Base-by-base conservation (phyloP, 2,113 vertebrate species). In the Lates calcarifer region DNA sequence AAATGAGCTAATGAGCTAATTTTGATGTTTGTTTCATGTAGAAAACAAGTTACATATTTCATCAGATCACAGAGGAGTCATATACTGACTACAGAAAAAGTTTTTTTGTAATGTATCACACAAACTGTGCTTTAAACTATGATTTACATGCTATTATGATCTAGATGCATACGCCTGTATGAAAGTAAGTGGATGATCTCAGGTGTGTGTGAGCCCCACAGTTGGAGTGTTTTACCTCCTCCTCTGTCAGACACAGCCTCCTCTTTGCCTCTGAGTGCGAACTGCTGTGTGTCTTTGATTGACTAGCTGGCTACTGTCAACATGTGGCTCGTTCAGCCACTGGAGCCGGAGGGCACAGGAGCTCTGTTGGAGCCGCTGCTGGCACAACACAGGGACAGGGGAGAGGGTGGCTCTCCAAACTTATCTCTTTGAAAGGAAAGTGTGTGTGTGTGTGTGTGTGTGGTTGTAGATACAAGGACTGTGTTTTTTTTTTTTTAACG, bases 401-500 rank as follows among this genome's bases (percentile, higher is more conserved):
- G 63, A 60, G 78, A 8, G 63, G 75, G 43, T 77, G 79, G 61
- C 79, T 76, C 61, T 76, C 47, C 71, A 51, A 73, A 86, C 41
- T 77, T 87, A 88, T 89, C 78, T 85, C 80, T 88, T 82, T 88
- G 74, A 89, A 78, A 83, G 78, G 61, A 69, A 77, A 86, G 76
- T 74, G 83, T 51, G 61, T 80, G 66, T 39, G 61, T 47, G 43
- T 18, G 53, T 73, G 61, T 68, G 41, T 3, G 20, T 15, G 60
- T 7, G 5, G 69, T 64, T 79, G 47, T 55, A 85, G 82, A 82
- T 58, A 82, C 29, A 43, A 67, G 78, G 66, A 67, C 78, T 75
- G 78, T 86, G 79, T 87, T 64, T 79, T 88, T 69, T 90, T 93
- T 84, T 87, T 69, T 90, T 93, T 84, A 86, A 90, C 56, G 68